phyloP scores from a whole-genome alignment of 2,888 invertebrate species.

The Chymomyza procnemis region DNA sequence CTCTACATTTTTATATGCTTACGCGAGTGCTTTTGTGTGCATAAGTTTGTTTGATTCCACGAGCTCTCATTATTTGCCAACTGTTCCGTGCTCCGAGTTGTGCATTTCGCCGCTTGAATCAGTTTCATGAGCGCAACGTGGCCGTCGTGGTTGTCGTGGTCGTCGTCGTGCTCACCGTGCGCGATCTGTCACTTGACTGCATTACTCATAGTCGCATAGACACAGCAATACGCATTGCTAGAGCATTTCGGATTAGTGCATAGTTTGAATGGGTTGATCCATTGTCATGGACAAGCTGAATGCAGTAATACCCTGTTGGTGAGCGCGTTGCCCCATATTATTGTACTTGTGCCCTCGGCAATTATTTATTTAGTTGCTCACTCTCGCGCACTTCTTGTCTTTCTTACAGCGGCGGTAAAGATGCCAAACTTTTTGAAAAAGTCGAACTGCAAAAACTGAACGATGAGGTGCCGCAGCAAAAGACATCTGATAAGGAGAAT shows the following conservation, averaged over 20 bases:
- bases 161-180: neutral
- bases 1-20: constrained; percentile 3
- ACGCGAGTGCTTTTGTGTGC: constrained; percentile 18
- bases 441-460: constrained; percentile 59
- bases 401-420: constrained; percentile 59
- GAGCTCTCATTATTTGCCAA: constrained; percentile 38
- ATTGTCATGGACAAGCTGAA: constrained; percentile 45
- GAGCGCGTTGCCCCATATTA: neutral
- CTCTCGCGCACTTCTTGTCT: constrained; percentile 4
- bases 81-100: constrained; percentile 18
- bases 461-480: constrained; percentile 21
- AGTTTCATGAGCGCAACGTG: neutral
- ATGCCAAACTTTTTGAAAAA: constrained; percentile 62
- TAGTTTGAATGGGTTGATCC: neutral
- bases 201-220: constrained; percentile 51
- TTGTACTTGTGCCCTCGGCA: neutral
- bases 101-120: neutral
- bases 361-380: neutral
- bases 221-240: neutral
- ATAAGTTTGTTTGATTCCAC: constrained; percentile 7
- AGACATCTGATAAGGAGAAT: constrained; percentile 1
- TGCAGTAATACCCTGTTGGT: constrained; percentile 59
- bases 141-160: constrained; percentile 10
- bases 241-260: neutral
- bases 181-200: constrained; percentile 22